Evolutionary conservation across 2,888 invertebrate species (phyloP), one percentile per base, ranked within the genome.

Genomic region (Synanthedon tipuliformis): DNA sequence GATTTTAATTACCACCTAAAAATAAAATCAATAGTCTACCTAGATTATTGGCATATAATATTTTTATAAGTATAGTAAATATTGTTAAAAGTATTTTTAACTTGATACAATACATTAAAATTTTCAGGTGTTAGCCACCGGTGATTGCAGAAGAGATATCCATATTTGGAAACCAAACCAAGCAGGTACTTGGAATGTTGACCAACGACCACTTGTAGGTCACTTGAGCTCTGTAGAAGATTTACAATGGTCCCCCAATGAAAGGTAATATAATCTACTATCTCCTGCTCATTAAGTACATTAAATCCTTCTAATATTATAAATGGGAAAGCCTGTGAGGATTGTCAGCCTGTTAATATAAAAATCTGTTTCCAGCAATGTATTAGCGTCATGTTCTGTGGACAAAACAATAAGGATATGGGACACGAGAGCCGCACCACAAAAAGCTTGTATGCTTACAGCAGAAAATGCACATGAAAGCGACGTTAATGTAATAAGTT

Each of bases 231-330:
- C 98, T 34, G 96, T 99, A 11, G 99, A 99, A 88, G 99, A 99
- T 78, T 88, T 99, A 58, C 98, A 99, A 71, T 99, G 99, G 99
- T 98, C 98, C 55, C 98, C 98, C 1, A 97, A 93, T 82, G 99
- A 99, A 86, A 89, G 82, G 88, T 80, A 69, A 58, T 40, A 12
- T 50, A 41, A 34, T 16, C 13, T 27, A 48, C 48, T 48, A n/a
- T 49, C 5, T 13, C 15, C 15, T 2, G 3, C 18, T 10, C 4
- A 49, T 16, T 41, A 13, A n/a, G 13, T 11, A 12, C 41, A 41
- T 41, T 23, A 23, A 23, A 23, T 23, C 4, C 23, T 23, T 4
- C 23, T 5, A 23, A 23, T 23, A 5, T 23, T 23, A 23, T 5
- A 23, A 23, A 23, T 23, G 18, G 3, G 18, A 18, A 18, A 3